These are phyloP conservation scores for Bombus huntii DNA, from an alignment of 1,140 invertebrate species.

Conservation along the genomic window DNA sequence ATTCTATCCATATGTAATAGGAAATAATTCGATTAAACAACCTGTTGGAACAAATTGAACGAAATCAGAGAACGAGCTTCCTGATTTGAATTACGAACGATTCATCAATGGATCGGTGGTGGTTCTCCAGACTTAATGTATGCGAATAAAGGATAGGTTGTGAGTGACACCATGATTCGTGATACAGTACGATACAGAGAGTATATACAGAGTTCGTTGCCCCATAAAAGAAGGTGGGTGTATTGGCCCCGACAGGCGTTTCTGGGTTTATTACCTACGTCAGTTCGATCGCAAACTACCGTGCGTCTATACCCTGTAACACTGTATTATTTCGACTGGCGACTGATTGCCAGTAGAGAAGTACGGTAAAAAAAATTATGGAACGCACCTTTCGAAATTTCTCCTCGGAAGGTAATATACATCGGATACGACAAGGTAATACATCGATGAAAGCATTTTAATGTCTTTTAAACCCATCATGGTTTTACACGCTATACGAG, in stretches of 20 bases:
- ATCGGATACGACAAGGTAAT: constrained; percentile 8
- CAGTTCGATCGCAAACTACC: constrained; percentile 49
- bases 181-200: constrained; percentile 39
- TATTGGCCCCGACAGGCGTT: constrained; percentile 67
- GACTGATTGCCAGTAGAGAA: constrained; percentile 2
- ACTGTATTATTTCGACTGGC: constrained; percentile 5
- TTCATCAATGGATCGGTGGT: neutral
- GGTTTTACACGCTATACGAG: neutral
- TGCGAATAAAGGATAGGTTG: constrained; percentile 2
- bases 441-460: constrained; percentile 9
- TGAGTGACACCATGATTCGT: constrained; percentile 41
- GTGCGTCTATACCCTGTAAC: constrained; percentile 30
- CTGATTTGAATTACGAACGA: neutral
- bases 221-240: constrained; percentile 75
- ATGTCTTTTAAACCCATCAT: constrained; percentile 6
- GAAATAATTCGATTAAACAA: neutral
- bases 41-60: neutral
- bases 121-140: neutral
- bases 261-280: constrained; percentile 72
- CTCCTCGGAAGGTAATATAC: constrained; percentile 12
- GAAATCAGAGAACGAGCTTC: neutral
- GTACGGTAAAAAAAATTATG: neutral
- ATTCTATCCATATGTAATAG: neutral
- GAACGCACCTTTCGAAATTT: constrained; percentile 15
- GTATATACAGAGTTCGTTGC: constrained; percentile 74